Conservation (phyloP, 2,888 invertebrate genomes). For the Tipula unca region DNA sequence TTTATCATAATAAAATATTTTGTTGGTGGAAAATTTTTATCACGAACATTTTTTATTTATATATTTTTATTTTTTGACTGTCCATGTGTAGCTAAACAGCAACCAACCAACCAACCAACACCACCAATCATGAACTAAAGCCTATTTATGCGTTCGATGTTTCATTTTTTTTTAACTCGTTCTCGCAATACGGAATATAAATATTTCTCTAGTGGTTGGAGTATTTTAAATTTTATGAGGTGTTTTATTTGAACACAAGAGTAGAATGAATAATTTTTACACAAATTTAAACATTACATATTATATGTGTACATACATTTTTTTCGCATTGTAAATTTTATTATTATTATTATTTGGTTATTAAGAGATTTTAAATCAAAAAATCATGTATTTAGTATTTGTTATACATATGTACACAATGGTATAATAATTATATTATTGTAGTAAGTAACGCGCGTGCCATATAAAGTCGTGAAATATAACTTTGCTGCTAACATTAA, state of each 20-base stretch:
- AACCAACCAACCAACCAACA: background rate
- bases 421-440: no score
- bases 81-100: background rate
- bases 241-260: background rate
- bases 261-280: background rate
- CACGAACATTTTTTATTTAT: background rate
- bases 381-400: background rate
- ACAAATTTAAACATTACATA: no score
- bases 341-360: background rate
- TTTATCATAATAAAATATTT: background rate
- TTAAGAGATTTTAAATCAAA: constrained; percentile 1
- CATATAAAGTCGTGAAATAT: no score
- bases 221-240: background rate
- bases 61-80: background rate
- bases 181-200: background rate
- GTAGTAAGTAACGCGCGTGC: no score
- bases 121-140: background rate
- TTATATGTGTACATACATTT: no score
- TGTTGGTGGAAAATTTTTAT: background rate
- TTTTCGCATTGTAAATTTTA: no score
- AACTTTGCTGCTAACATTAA: no score
- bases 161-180: background rate
- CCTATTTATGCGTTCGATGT: background rate
- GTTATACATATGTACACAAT: no score
- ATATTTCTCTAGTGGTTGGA: background rate